Percentiles rank a stretch among this genome's conserved stretches.
Evolutionary conservation across 1,140 invertebrate genomes (phyloP).

Genomic region (Drosophila parvula): DNA sequence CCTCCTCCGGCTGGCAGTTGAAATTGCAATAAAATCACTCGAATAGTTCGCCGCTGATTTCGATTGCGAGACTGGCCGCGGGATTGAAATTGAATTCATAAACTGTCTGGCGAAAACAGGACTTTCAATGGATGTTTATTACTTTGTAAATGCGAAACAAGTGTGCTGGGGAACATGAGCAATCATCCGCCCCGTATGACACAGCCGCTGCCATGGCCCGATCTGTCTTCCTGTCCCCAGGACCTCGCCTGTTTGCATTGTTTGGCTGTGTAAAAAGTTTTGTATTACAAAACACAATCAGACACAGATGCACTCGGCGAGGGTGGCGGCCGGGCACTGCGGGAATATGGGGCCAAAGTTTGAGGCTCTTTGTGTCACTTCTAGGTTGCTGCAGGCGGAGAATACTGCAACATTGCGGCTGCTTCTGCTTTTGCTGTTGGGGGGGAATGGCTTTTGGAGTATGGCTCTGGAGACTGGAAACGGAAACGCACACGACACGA

Average conservation of each 20-base stretch:
- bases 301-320: slow-evolving; percentile 66
- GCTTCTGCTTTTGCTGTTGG: no score
- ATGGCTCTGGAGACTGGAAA: slow-evolving; percentile 16
- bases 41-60: slow-evolving; percentile 23
- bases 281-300: slow-evolving; percentile 77
- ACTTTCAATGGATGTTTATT: slow-evolving; percentile 54
- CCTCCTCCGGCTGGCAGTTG: slow-evolving; percentile 14
- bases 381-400: slow-evolving; percentile 39
- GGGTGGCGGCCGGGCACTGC: slow-evolving; percentile 10
- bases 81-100: slow-evolving; percentile 40
- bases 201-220: slow-evolving; percentile 58
- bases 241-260: slow-evolving; percentile 34
- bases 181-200: slow-evolving; percentile 78
- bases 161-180: slow-evolving; percentile 57
- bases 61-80: slow-evolving; percentile 12
- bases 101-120: slow-evolving; percentile 16
- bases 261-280: slow-evolving; percentile 65
- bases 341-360: slow-evolving; percentile 34
- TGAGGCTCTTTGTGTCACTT: slow-evolving; percentile 37
- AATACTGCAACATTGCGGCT: slow-evolving; percentile 10
- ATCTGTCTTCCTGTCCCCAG: slow-evolving; percentile 31
- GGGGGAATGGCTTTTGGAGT: neutral
- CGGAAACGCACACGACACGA: slow-evolving; percentile 66
- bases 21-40: slow-evolving; percentile 44
- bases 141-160: slow-evolving; percentile 72